phyloP scores from a whole-genome alignment of 2,113 vertebrate species.

The Tautogolabrus adspersus region DNA sequence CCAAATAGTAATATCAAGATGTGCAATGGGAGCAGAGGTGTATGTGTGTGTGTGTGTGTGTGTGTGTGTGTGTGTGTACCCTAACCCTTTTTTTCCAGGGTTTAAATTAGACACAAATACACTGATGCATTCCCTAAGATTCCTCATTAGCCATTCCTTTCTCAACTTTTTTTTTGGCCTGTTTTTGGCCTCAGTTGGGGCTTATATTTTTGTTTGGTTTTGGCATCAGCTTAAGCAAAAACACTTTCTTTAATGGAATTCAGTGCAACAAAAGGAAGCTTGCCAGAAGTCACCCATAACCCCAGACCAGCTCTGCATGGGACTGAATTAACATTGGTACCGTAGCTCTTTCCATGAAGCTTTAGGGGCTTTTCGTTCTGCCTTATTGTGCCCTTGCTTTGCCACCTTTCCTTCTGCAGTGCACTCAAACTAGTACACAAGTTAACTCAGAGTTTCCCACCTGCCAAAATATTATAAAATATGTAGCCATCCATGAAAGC shows the following conservation, averaged over 20 bases:
- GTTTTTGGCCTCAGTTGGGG: not conserved
- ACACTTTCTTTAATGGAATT: constrained; percentile 39
- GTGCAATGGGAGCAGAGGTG: too few species aligned
- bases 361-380: constrained; percentile 33
- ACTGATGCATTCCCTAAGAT: too few species aligned
- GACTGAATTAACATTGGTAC: constrained; percentile 28
- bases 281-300: constrained; percentile 38
- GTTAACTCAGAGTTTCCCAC: not conserved
- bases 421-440: constrained; percentile 18
- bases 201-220: constrained; percentile 6
- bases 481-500: constrained; percentile 47
- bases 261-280: constrained; percentile 33
- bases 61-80: too few species aligned
- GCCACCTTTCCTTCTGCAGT: constrained; percentile 26
- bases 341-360: constrained; percentile 23
- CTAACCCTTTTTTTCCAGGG: too few species aligned
- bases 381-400: constrained; percentile 13
- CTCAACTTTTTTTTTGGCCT: too few species aligned
- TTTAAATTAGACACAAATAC: too few species aligned
- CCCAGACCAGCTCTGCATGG: constrained; percentile 22
- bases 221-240: constrained; percentile 15
- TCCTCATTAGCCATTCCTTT: too few species aligned
- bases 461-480: constrained; percentile 60
- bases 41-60: too few species aligned
- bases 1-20: too few species aligned